Base-by-base conservation (phyloP, 64 coral and sea anemone species). In the Porites australiensis region DNA sequence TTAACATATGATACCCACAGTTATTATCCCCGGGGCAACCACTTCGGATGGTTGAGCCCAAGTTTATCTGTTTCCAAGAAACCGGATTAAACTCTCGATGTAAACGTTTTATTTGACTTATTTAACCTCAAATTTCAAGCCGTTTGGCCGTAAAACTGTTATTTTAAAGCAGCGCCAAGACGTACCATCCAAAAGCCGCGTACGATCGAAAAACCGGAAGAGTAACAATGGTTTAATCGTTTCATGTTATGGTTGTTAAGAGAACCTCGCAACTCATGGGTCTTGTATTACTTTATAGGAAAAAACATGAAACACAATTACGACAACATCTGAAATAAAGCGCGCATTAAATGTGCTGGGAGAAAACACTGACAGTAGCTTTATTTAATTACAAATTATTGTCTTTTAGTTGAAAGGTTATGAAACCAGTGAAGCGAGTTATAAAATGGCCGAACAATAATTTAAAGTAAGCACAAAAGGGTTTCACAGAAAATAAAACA, bases 31-130 rank as follows among this genome's bases (percentile, higher is more conserved):
- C 45, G 0, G 81, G 63, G 81, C 62, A 50, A 49, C 0, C 10
- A 9, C 6, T 3, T 48, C 44, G 44, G 43, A 19, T 47, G 46
- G 61, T 68, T 68, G n/a, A 66, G 44, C 21, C 45, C 51, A 50
- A 19, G 19, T 84, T n/a, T 6, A 69, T 84, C 81, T 84, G 81
- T 84, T 84, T 84, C 3, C 46, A 19, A 68, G 19, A 84, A 68
- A 47, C 14, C 8, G 14, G 7, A 27, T 6, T 27, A 84, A 66
- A 68, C 7, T 10, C 45, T 46, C 46, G 49, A 68, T 20, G 2
- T 11, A 47, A 52, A 43, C 43, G 47, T 12, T 2, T 21, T 53
- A 20, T 50, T 6, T 19, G 18, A 11, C 12, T 2, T 18, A 48
- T 66, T 21, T 3, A 13, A 76, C 7, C n/a, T 15, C 45, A 18